Evolutionary conservation across 1,140 invertebrate species (phyloP), one percentile per base, ranked within the genome.

Genomic region (Ostrea denselamellosa): DNA sequence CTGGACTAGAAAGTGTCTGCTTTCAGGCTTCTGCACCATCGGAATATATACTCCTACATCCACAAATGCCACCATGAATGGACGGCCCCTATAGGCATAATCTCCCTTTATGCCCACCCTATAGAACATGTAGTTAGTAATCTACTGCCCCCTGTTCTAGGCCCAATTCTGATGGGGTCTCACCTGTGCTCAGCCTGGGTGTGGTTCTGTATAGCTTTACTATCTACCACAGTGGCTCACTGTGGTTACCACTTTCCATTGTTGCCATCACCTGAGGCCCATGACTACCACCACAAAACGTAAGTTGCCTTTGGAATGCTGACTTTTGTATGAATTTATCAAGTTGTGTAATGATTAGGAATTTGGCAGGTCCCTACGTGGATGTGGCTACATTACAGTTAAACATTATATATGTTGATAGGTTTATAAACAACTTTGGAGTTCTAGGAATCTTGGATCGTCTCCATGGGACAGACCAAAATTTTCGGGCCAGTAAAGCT

Each of bases 201-300:
- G 28, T 98, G 97, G 97, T 97, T 98, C 91, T 96, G 96, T 0
- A 92, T 98, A 65, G 97, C 97, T 5, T 96, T 97, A 87, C 92
- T 97, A 12, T 97, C 97, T 4, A 98, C 97, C 0, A 96, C 98
- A 8, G 97, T 98, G 92, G 96, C 97, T 22, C 98, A 98, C 93
- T 97, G 97, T 81, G 98, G 98, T 8, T 98, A 98, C 92, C 98
- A 98, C 95, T 95, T 98, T 91, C 98, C 98, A 0, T 97, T 98
- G 92, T 96, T 98, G 92, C 97, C 97, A 9, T 98, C 97, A 44
- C 97, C 97, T n/a, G 97, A 98, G 95, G 97, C 97, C 2, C 98
- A 98, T 93, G 98, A 98, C 95, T 98, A 97, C 94, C 98, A 98
- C 95, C 98, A 98, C 94, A 62, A 93, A 62, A 93, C 93, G 93